Evolutionary conservation across 2,888 invertebrate species (phyloP), one percentile per base, ranked within the genome.

Genomic region (Plebejus melissa): DNA sequence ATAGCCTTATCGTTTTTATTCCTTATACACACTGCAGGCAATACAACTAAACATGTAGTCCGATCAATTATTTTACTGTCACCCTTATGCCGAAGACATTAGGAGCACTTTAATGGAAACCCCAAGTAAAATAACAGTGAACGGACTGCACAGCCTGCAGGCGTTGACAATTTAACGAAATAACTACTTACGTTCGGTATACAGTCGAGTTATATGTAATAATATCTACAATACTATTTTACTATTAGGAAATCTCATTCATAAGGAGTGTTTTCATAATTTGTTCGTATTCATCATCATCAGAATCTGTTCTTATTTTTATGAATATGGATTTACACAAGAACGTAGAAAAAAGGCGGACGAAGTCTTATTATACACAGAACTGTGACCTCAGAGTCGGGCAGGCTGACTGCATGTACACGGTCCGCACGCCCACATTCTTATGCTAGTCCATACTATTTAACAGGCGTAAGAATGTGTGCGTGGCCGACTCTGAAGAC

Each of bases 121-220:
- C 4, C 16, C 54, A 54, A 2, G 13, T 54, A 16, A 54, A 54
- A 54, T 54, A 54, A 54, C 60, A 7, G 22, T 22, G 9, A 60
- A 60, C 60, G 3, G 22, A 28, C 9, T 28, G 11, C 13, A 65
- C 13, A 1, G 13, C 41, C 38, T 70, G 70, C 22, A 41, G n/a
- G 22, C 41, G 70, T 54, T 54, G 72, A 72, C 72, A 72, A 72
- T 54, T 72, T 72, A 72, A 72, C 72, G 72, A 72, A 72, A 72
- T 50, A 54, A 72, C 32, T 54, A 71, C 28, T 28, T 28, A 50
- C 50, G 16, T 50, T 54, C 72, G 28, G 32, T 54, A 54, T 72
- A 54, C 54, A 54, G 3, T 54, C 72, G 50, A 65, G 32, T 36
- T 50, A 72, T 41, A 22, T 22, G 22, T 22, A 22, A 22, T 22